Base-by-base conservation (phyloP, 1,140 invertebrate genomes). In the Anoplolepis gracilipes region DNA sequence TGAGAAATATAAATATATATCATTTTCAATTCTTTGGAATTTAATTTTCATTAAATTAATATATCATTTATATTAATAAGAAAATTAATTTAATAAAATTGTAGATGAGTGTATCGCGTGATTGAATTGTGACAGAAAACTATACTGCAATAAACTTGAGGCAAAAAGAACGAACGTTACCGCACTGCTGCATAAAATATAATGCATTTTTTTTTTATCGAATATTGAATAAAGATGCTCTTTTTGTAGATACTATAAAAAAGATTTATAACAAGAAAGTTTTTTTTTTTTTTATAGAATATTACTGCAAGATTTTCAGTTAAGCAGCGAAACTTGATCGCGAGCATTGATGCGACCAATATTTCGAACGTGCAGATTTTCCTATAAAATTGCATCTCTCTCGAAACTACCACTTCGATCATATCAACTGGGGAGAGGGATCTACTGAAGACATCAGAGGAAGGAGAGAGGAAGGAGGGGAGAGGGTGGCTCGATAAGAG, bases 401-500 rank as follows among this genome's bases (percentile, higher is more conserved):
- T 25, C 28, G 13, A 59, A 72, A 70, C 65, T 57, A 61, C 53
- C 11, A 22, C 39, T 42, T 69, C 33, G 28, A 46, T 46, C 46
- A 25, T 28, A 22, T 53, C 46, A 55, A 39, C 67, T 33, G 33
- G 22, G 42, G n/a, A n/a, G 33, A 42, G 2, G 39, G 36, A 72
- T 82, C 25, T 13, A 13, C 33, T 13, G 10, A 61, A 61, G 78
- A 82, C 72, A 30, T 1, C 46, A 13, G n/a, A n/a, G 30, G 33
- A 55, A 75, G 72, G 57, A 61, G 81, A 77, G 69, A 49, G 72
- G 72, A 16, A 4, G 46, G 78, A 72, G 55, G 78, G 36, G 3
- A 55, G 39, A 72, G 62, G 62, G 42, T 30, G 39, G 81, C 82
- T 88, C 90, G 88, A 91, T 88, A 89, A 88, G 89, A 19, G 13